Percentiles rank a stretch among this genome's conserved stretches.
Evolutionary conservation across 1,140 invertebrate species (phyloP).

Genomic region (Periplaneta americana): DNA sequence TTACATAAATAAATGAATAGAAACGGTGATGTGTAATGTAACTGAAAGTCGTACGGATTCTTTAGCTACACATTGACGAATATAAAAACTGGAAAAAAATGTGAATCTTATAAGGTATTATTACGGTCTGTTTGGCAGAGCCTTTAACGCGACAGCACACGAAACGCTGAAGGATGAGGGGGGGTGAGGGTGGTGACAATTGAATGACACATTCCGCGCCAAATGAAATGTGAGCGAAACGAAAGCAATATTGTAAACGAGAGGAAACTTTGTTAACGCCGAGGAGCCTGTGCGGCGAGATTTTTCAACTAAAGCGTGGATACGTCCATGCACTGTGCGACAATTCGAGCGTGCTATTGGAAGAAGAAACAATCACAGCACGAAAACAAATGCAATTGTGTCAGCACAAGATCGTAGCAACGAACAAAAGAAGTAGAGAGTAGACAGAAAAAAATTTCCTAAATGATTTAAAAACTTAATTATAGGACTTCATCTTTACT

Average conservation of each 20-base stretch:
- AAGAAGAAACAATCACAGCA: too few species aligned
- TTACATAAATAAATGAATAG: too few species aligned
- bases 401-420: not conserved
- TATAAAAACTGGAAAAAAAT: too few species aligned
- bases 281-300: too few species aligned
- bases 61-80: too few species aligned
- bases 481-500: not conserved
- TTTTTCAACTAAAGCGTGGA: too few species aligned
- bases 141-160: too few species aligned
- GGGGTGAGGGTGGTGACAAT: not conserved
- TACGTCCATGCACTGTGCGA: not conserved
- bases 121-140: not conserved
- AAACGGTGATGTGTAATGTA: too few species aligned
- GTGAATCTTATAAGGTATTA: too few species aligned
- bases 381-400: not conserved
- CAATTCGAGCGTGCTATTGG: not conserved
- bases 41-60: too few species aligned
- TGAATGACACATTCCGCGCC: not conserved
- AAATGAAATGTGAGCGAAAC: too few species aligned
- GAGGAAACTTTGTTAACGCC: not conserved
- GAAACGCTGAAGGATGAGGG: too few species aligned
- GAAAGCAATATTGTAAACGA: not conserved
- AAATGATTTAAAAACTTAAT: not conserved
- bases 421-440: not conserved
- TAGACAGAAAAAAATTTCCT: not conserved